Evolutionary conservation across 2,113 vertebrate species (phyloP), one percentile per base, ranked within the genome.

Genomic region (Polyodon spathula): DNA sequence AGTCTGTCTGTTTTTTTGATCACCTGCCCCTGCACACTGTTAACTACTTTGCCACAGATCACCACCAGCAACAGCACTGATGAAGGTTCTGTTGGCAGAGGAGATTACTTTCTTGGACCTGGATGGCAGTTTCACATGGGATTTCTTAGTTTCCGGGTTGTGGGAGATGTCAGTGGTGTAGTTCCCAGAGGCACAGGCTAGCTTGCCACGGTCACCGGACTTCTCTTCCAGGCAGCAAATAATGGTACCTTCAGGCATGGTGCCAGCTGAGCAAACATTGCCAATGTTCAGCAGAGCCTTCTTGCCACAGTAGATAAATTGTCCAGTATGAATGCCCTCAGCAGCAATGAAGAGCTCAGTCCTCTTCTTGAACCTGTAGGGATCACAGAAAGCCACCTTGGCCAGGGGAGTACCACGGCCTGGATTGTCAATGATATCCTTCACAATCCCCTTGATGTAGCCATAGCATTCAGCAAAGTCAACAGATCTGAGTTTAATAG

Each of bases 221-320:
- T 99, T 97, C 85, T 99, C 96, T 78, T 99, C 96, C 37, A 99
- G 72, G 69, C 92, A 97, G 76, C 96, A 99, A 57, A 99, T 90
- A 14, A 97, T 97, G 69, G 96, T 97, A 67, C 93, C 95, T 83
- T 98, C 95, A 0, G 96, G 96, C 95, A 99, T 99, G 44, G 84
- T 89, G 58, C 95, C 96, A 56, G 98, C 95, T 0, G 95, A 95
- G 1, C 98, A 88, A 9, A 99, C 95, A 54, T 99, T 99, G 42
- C 95, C 96, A 0, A 99, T 97, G 78, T 97, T 97, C 67, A 99
- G 89, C 84, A 98, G 95, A 70, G 95, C 96, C 69, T 98, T 99
- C 86, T 97, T 99, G 78, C 96, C 95, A 0, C 95, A 99, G 79
- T 98, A 98, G 58, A 99, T 93, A 37, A 99, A 99, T 80, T 99